These are phyloP conservation scores for Brenthis daphne DNA, from an alignment of 2,888 invertebrate genomes.

Conservation along the genomic window DNA sequence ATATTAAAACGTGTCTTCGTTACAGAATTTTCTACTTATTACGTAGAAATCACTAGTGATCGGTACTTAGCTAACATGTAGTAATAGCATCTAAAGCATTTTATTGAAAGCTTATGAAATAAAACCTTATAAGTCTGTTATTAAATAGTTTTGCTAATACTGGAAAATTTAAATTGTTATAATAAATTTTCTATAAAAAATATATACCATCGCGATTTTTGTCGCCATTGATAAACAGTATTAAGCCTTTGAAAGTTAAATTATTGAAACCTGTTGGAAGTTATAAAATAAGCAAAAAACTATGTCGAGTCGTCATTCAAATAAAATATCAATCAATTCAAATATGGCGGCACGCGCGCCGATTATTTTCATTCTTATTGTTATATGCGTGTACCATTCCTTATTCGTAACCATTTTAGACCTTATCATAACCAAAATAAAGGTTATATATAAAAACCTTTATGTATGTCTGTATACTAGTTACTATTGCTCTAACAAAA, in stretches of 20 bases:
- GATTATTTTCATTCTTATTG: slow-evolving; percentile 16
- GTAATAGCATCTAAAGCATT: not conserved
- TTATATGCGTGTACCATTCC: slow-evolving; percentile 9
- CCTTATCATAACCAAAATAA: slow-evolving; percentile 17
- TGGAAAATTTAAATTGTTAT: too few relatives aligned
- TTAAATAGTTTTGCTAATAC: too few relatives aligned
- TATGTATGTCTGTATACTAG: slow-evolving; percentile 7
- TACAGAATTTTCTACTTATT: slow-evolving; percentile 5
- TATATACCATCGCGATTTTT: not conserved
- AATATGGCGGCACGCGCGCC: slow-evolving; percentile 32
- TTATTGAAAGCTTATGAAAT: not conserved
- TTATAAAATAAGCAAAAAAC: slow-evolving; percentile 13
- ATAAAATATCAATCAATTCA: slow-evolving; percentile 41
- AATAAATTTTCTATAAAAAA: too few relatives aligned
- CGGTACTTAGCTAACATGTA: not conserved
- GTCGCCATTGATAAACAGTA: slow-evolving; percentile 26
- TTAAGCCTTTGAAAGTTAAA: slow-evolving; percentile 10
- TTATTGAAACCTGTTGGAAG: slow-evolving; percentile 22
- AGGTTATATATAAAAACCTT: slow-evolving; percentile 1
- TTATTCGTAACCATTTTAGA: slow-evolving; percentile 9
- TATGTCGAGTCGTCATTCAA: slow-evolving; percentile 31
- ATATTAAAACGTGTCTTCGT: slow-evolving; percentile 7
- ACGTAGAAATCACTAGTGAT: not conserved
- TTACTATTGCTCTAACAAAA: slow-evolving; percentile 35
- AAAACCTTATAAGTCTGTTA: not conserved